A percentile compares a stretch with the other conserved stretches of the same genome.
Evolutionary conservation across 2,113 vertebrate genomes (phyloP).

Genomic region (Pollachius pollachius): DNA sequence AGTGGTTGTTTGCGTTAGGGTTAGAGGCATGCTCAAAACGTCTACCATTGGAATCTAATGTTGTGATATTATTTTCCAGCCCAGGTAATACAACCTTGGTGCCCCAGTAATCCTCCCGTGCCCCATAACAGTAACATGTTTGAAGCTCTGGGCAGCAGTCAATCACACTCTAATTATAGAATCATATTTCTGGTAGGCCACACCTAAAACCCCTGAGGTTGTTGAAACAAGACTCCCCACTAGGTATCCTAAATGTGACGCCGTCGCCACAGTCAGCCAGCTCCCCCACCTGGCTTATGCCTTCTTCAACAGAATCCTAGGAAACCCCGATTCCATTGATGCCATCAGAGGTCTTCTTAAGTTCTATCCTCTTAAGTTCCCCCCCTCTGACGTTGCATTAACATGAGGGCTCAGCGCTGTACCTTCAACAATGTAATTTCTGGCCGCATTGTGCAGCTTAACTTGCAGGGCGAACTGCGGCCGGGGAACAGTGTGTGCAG

Average conservation of each 20-base stretch:
- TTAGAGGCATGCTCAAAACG: not conserved
- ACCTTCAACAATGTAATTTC: conserved; percentile 9
- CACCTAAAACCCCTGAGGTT: conserved; percentile 35
- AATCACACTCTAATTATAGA: conserved; percentile 69
- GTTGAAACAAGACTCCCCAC: conserved; percentile 68
- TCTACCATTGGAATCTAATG: not conserved
- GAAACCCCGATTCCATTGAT: too few relatives aligned
- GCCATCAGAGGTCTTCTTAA: not conserved
- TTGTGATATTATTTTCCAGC: not conserved
- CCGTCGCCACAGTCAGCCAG: conserved; percentile 39
- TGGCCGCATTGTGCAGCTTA: conserved; percentile 24
- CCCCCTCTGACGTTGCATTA: conserved; percentile 2
- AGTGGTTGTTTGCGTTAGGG: too few relatives aligned
- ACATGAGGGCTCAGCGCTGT: not conserved
- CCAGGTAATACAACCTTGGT: not conserved
- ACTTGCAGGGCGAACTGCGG: conserved; percentile 31
- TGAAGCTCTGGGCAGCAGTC: conserved; percentile 40
- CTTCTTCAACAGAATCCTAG: not conserved
- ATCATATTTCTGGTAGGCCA: conserved; percentile 56
- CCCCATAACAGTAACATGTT: conserved; percentile 28
- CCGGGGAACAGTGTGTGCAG: conserved; percentile 33
- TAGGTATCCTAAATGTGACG: conserved; percentile 43
- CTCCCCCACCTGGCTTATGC: conserved; percentile 9
- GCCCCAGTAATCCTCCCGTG: conserved; percentile 8
- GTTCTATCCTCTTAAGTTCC: not conserved